Percentiles rank a stretch among this genome's conserved stretches.
Conservation (phyloP, 2,888 invertebrate species). For the Oasisia sp. region DNA sequence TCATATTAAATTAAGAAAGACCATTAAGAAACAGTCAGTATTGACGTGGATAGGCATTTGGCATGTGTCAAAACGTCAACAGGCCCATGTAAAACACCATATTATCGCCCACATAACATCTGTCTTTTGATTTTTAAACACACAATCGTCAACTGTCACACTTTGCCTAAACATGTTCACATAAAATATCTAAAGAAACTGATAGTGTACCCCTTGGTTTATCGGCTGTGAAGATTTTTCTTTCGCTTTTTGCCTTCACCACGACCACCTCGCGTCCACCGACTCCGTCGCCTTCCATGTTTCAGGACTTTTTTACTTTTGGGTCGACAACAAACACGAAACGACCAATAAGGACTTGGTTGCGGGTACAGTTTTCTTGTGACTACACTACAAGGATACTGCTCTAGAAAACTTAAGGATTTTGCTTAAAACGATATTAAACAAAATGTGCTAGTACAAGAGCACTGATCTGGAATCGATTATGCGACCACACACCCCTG, state of each 20-base stretch:
- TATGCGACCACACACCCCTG: not conserved
- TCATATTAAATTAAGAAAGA: too few relatives aligned
- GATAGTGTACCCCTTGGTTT: conserved; percentile 29
- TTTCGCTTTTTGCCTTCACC: conserved; percentile 28
- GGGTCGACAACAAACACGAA: not conserved
- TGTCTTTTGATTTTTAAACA: not conserved
- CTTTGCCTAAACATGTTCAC: not conserved
- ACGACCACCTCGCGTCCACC: conserved; percentile 20
- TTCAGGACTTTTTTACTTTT: not conserved
- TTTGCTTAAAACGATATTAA: not conserved
- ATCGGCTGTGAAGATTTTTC: conserved; percentile 29
- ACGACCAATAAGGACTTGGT: not conserved
- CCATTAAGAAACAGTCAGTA: too few relatives aligned
- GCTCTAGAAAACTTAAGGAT: not conserved
- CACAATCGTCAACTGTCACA: not conserved
- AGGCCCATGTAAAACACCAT: not conserved
- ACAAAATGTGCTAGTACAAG: not conserved
- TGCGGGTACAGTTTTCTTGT: not conserved
- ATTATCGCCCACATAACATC: conserved; percentile 25
- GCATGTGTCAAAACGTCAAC: too few relatives aligned
- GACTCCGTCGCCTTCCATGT: not conserved
- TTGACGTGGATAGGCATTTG: not conserved
- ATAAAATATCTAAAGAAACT: not conserved
- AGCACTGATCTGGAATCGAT: not conserved
- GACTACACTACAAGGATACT: not conserved